Evolutionary conservation across 2,797 vertebrate genomes (phyloP), one percentile per base, ranked within the genome.

Genomic region (Pyrocephalus nanus): DNA sequence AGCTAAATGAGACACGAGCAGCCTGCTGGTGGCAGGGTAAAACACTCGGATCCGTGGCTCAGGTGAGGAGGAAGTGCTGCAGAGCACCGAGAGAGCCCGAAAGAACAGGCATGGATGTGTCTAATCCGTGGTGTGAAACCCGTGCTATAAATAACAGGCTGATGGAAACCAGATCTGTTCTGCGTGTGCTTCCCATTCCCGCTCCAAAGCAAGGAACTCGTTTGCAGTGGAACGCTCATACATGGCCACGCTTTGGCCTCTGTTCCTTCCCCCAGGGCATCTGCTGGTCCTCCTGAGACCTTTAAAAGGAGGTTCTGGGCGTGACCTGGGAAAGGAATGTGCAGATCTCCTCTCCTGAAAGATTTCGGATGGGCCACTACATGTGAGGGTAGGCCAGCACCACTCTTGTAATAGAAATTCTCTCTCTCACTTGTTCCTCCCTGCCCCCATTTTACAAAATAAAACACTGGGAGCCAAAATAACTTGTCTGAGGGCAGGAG

Each of bases 151-250:
- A 95, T 92, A 95, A 92, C 1, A 0, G 65, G n/a, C 88, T 95
- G 95, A 96, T 95, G 93, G 93, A 83, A 92, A 91, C 80, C 96
- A 96, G 94, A 89, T 42, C 92, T 77, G 71, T 38, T 72, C 70
- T 73, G 75, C 5, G 13, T 42, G 3, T 77, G 72, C 76, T 93
- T 93, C 72, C 73, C 54, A 32, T 93, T 94, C 36, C 92, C 86
- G 6, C 66, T 88, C 86, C 86, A 78, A 47, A 83, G 74, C 75
- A 84, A 95, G 86, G 26, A 91, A 25, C 78, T 74, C 19, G 0
- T 70, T 62, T 88, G 74, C 86, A 95, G 53, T 27, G 70, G 50
- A 83, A 91, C 0, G 0, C 47, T 95, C 53, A 2, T 55, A 57
- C 48, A 9, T 10, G 78, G 88, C 81, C 73, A 27, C 4, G 72